Evolutionary conservation across 1,140 invertebrate genomes (phyloP).

Genomic region (Eumaeus atala): DNA sequence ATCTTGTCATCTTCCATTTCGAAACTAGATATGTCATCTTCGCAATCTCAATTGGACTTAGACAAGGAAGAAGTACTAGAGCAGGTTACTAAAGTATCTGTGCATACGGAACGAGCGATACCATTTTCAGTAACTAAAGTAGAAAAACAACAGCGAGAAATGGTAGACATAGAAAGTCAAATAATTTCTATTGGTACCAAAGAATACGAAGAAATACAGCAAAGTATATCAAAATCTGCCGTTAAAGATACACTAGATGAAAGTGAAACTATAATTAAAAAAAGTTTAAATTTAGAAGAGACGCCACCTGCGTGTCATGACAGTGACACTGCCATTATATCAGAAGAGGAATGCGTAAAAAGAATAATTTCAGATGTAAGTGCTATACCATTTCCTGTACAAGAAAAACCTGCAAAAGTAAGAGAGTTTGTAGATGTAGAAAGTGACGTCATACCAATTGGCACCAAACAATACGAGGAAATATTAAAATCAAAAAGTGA

Average conservation of each 20-base stretch:
- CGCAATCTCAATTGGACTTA: conserved; percentile 45
- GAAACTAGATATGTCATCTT: conserved; percentile 58
- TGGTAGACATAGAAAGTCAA: conserved; percentile 67
- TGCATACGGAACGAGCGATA: conserved; percentile 37
- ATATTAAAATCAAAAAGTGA: conserved; percentile 68
- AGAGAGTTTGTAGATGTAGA: conserved; percentile 67
- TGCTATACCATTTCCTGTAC: conserved; percentile 51
- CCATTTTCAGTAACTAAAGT: conserved; percentile 60
- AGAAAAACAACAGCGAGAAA: conserved; percentile 50
- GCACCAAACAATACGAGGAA: conserved; percentile 67
- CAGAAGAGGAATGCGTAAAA: conserved; percentile 46
- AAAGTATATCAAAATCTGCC: conserved; percentile 30
- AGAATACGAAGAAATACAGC: conserved; percentile 65
- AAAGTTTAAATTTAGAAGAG: conserved; percentile 31
- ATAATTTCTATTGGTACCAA: conserved; percentile 65
- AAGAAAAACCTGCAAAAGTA: conserved; percentile 51
- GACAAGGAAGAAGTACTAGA: conserved; percentile 49
- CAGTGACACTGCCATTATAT: conserved; percentile 24
- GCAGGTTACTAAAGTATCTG: conserved; percentile 32
- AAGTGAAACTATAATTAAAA: conserved; percentile 37
- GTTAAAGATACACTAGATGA: conserved; percentile 24
- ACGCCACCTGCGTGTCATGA: conserved; percentile 23
- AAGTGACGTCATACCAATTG: conserved; percentile 61
- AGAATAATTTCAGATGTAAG: conserved; percentile 50
- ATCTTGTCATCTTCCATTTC: conserved; percentile 62